Percentiles rank a stretch among this genome's conserved stretches.
These are phyloP conservation scores for Furcula furcula DNA, from an alignment of 2,888 invertebrate species.

Conservation along the genomic window DNA sequence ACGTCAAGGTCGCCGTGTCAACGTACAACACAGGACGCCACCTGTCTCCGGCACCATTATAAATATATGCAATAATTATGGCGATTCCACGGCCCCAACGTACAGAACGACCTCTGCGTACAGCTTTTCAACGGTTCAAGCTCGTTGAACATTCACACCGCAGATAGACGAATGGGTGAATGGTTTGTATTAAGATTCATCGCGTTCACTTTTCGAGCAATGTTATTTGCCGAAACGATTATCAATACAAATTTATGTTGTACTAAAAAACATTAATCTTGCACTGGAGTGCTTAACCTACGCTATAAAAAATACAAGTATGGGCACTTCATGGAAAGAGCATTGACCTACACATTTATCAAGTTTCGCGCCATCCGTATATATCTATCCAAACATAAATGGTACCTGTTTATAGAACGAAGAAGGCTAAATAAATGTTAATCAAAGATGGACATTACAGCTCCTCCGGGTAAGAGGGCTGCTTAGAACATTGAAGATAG, in stretches of 20 bases:
- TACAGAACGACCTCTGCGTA: constrained; percentile 28
- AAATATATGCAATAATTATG: constrained; percentile 49
- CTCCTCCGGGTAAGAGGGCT: no score
- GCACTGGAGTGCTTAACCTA: no score
- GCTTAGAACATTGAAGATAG: no score
- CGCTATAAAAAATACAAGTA: no score
- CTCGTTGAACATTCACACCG: constrained; percentile 34
- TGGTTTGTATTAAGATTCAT: constrained; percentile 33
- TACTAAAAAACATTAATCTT: constrained; percentile 6
- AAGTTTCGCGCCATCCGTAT: no score
- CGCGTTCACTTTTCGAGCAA: constrained; percentile 33
- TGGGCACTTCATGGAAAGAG: no score
- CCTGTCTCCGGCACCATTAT: constrained; percentile 63
- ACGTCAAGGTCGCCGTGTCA: constrained; percentile 72
- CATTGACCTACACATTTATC: no score
- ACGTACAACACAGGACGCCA: constrained; percentile 70
- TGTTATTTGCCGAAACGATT: constrained; percentile 21
- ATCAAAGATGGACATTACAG: no score
- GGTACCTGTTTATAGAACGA: no score
- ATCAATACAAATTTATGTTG: constrained; percentile 11
- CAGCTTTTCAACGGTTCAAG: constrained; percentile 31
- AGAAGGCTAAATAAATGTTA: no score
- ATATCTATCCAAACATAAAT: no score
- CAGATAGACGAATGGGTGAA: constrained; percentile 28
- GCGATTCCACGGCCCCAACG: constrained; percentile 34